Evolutionary conservation across 2,113 vertebrate genomes (phyloP).

Genomic region (Callipepla squamata): DNA sequence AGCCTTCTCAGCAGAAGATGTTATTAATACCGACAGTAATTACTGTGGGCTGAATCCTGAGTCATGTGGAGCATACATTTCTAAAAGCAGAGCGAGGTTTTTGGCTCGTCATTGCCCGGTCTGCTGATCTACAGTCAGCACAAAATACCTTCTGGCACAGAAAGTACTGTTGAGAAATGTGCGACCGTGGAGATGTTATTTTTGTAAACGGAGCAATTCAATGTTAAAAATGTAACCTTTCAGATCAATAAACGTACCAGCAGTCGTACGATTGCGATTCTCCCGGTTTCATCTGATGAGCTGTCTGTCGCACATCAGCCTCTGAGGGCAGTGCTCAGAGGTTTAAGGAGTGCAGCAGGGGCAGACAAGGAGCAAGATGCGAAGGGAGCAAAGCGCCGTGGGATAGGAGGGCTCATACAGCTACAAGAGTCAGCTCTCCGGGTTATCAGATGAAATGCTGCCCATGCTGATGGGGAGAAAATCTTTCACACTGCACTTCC

Average conservation of each 20-base stretch:
- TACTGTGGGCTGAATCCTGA: not conserved
- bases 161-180: not conserved
- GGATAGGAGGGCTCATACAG: not conserved
- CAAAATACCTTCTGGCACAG: not conserved
- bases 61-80: conserved; percentile 10
- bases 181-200: not conserved
- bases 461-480: conserved; percentile 8
- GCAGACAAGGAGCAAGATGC: conserved; percentile 10
- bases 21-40: conserved; percentile 61
- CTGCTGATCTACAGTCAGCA: not conserved
- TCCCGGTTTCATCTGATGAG: not conserved
- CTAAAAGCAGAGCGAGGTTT: not conserved
- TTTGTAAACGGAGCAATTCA: not conserved
- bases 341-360: not conserved
- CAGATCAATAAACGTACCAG: not conserved
- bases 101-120: not conserved
- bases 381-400: not conserved
- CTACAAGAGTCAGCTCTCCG: not conserved
- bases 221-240: not conserved
- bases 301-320: not conserved
- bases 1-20: conserved; percentile 74
- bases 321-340: conserved; percentile 6
- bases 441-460: conserved; percentile 10
- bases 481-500: not conserved
- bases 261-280: not conserved